Base-by-base conservation (phyloP, 23 tunicate genomes). In the Botrylloides violaceus region DNA sequence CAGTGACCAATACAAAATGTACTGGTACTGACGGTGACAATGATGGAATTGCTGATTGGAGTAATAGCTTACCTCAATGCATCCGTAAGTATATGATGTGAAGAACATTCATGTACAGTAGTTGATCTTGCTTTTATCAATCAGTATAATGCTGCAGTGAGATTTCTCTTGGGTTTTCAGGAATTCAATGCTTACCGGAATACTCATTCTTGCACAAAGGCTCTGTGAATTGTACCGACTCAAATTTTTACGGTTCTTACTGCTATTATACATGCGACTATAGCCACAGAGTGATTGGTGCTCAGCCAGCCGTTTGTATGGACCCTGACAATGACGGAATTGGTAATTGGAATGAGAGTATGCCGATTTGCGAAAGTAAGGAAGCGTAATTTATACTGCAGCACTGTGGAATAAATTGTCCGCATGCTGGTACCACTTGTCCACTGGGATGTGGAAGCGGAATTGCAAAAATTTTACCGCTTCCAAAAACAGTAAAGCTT, bases 311-410 rank as follows among this genome's bases (percentile, higher is more conserved):
- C 21, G 25, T n/a, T 37, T 68, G 74, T 28, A 6, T 5, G 19
- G 74, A 68, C 37, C 49, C 25, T 35, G 47, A 68, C 26, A 25
- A 43, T 4, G 74, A 68, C 37, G 74, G 74, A 19, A 28, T 37
- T 5, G 74, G 74, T 32, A 32, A 68, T 24, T 68, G 74, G 74
- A 68, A 68, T 28, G 58, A 26, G 12, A 68, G 32, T 9, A 35
- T 68, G 20, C 74, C 74, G 4, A 23, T 43, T 37, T 68, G 74
- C 47, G 74, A 68, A 68, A 43, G 74, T 68, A 68, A 19, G 58
- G 15, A n/a, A n/a, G n/a, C n/a, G n/a, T n/a, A n/a, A n/a, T n/a
- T n/a, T n/a, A n/a, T n/a, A n/a, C n/a, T n/a, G n/a, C n/a, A n/a
- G n/a, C n/a, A n/a, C n/a, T n/a, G n/a, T n/a, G n/a, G n/a, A n/a